Base-by-base conservation (phyloP, 2,113 vertebrate genomes). In the Promerops cafer region DNA sequence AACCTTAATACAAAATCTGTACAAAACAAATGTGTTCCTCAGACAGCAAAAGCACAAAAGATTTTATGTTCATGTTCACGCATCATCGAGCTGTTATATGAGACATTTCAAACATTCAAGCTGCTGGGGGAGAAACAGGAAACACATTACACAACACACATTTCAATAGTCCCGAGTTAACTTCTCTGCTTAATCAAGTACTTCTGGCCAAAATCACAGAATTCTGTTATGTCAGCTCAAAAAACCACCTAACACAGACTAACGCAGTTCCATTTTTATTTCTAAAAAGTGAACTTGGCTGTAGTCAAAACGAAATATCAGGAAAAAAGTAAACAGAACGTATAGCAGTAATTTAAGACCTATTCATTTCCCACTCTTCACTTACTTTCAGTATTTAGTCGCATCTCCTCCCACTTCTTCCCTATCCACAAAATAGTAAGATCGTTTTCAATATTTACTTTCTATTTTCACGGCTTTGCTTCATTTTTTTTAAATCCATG, bases 401-500 rank as follows among this genome's bases (percentile, higher is more conserved):
- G 35, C 79, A 63, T 45, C 40, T 74, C 56, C 63, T 88, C 69
- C 59, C 37, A 64, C 42, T 85, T 14, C 0, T 26, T 93, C 49
- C 44, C 66, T 39, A 54, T 12, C 33, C 64, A 81, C 52, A 65
- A 74, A 76, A 77, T 14, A 63, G 2, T 6, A 40, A 35, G 14
- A 66, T 2, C 37, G 33, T 47, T 74, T 47, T 83, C 53, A 74
- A 66, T 8, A 79, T 70, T 93, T 92, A 49, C 35, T 93, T 86
- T 82, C 60, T 50, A 5, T 83, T 95, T 77, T 78, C 71, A 44
- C 6, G n/a, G 35, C 35, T 86, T 69, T 69, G 37, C 63, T 53
- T 40, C 8, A 0, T 47, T 49, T 61, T 47, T 70, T 69, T 28
- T 0, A 4, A 65, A 65, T 31, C 33, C 70, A 35, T 1, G 11